Evolutionary conservation across 2,797 vertebrate genomes (phyloP).

Genomic region (Alcedo atthis): DNA sequence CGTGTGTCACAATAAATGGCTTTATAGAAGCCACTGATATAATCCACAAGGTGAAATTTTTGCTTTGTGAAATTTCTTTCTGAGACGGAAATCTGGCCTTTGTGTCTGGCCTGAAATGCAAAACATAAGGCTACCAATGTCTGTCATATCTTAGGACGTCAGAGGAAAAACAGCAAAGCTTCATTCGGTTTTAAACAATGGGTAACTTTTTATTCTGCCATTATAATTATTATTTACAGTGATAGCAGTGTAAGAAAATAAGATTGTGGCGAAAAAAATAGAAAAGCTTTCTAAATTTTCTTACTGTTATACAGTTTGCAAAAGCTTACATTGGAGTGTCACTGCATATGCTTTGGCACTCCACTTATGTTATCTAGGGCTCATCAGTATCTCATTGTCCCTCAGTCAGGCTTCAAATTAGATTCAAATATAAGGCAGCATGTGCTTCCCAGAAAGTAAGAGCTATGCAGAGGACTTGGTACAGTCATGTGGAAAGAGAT

Average conservation of each 20-base stretch:
- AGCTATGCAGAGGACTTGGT: neutral
- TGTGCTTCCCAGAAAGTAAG: neutral
- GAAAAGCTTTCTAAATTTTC: neutral
- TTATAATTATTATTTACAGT: neutral
- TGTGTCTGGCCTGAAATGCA: neutral
- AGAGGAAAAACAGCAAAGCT: neutral
- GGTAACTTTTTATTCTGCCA: neutral
- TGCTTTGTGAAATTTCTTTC: neutral
- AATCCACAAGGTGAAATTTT: neutral
- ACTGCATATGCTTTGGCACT: neutral
- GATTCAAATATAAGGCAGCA: neutral
- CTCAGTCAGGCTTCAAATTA: neutral
- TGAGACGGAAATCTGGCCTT: neutral
- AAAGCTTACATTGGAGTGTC: neutral
- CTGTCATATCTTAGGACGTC: neutral
- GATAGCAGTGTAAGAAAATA: neutral
- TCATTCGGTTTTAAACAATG: neutral
- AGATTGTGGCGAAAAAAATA: neutral
- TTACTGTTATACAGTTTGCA: neutral
- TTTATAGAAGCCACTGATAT: neutral
- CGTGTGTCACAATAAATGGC: conserved; percentile 78
- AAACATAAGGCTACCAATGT: neutral
- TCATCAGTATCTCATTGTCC: neutral
- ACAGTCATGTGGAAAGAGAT: neutral
- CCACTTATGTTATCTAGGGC: neutral